Evolutionary conservation across 2,888 invertebrate genomes (phyloP).

Genomic region (Hemithea aestivaria): DNA sequence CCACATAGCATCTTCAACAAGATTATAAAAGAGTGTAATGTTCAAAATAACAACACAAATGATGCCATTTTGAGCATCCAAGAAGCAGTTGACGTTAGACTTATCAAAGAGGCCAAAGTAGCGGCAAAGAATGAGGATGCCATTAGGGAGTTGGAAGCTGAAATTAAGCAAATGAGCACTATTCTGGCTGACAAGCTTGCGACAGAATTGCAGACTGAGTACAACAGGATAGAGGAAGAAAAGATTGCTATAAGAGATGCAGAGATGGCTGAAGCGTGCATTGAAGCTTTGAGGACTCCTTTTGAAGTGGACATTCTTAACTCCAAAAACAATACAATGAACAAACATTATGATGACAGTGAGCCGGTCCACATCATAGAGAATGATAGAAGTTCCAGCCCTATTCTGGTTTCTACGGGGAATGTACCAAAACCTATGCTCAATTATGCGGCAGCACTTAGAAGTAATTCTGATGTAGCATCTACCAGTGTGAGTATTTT

Average conservation of each 20-base stretch:
- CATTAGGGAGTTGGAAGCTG: constrained; percentile 65
- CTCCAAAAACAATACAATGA: constrained; percentile 46
- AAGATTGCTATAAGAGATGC: constrained; percentile 50
- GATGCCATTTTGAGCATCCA: constrained; percentile 68
- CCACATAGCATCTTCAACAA: constrained; percentile 63
- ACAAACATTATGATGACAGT: constrained; percentile 43
- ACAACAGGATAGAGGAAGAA: constrained; percentile 50
- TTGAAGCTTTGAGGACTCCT: constrained; percentile 56
- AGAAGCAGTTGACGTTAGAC: constrained; percentile 61
- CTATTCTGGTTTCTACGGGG: constrained; percentile 37
- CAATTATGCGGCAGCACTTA: constrained; percentile 63
- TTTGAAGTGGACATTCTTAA: constrained; percentile 52
- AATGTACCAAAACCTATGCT: constrained; percentile 43
- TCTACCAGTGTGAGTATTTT: constrained; percentile 60
- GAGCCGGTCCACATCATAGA: constrained; percentile 40
- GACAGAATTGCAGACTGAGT: constrained; percentile 48
- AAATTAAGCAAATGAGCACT: constrained; percentile 67
- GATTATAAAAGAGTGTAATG: constrained; percentile 63
- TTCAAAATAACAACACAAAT: constrained; percentile 54
- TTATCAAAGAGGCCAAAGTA: constrained; percentile 59
- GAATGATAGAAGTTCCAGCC: constrained; percentile 46
- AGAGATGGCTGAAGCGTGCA: constrained; percentile 66
- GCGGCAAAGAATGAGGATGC: constrained; percentile 63
- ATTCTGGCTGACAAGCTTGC: constrained; percentile 65
- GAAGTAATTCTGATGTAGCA: constrained; percentile 45